Conservation (phyloP, 2,797 vertebrate genomes). For the Melanotaenia nigrans region DNA sequence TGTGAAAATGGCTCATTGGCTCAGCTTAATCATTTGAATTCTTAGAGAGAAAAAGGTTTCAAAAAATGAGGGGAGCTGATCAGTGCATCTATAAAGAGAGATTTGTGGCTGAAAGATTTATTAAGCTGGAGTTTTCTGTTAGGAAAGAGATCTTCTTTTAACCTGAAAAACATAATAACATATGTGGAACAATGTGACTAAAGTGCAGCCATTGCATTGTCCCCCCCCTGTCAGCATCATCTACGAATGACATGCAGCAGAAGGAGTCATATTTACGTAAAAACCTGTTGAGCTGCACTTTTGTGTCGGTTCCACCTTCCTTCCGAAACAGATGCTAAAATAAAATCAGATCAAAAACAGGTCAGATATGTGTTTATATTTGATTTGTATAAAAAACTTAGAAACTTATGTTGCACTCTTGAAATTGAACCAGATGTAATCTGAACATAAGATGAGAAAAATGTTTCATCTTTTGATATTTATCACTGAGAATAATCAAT, state of each 20-base stretch:
- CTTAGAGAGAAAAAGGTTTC: background rate
- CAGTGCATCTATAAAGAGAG: background rate
- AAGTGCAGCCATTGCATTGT: background rate
- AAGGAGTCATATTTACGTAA: background rate
- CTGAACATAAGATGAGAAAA: too few species aligned
- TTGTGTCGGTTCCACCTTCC: too few species aligned
- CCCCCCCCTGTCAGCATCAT: background rate
- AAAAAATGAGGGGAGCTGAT: background rate
- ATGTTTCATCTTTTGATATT: too few species aligned
- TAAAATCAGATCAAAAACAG: too few species aligned
- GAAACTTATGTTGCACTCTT: background rate
- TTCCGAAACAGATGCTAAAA: too few species aligned
- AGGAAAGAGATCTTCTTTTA: background rate
- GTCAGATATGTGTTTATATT: background rate
- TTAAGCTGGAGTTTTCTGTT: background rate
- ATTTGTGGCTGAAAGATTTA: background rate
- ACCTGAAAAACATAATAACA: background rate
- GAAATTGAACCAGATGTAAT: too few species aligned
- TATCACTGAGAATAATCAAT: too few species aligned
- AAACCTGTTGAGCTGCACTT: too few species aligned
- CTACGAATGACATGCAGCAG: background rate
- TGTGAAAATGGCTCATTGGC: background rate
- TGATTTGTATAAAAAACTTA: background rate
- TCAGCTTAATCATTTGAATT: background rate
- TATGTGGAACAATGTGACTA: background rate